Base-by-base conservation (phyloP, 2,888 invertebrate genomes). In the Mythimna albipuncta region DNA sequence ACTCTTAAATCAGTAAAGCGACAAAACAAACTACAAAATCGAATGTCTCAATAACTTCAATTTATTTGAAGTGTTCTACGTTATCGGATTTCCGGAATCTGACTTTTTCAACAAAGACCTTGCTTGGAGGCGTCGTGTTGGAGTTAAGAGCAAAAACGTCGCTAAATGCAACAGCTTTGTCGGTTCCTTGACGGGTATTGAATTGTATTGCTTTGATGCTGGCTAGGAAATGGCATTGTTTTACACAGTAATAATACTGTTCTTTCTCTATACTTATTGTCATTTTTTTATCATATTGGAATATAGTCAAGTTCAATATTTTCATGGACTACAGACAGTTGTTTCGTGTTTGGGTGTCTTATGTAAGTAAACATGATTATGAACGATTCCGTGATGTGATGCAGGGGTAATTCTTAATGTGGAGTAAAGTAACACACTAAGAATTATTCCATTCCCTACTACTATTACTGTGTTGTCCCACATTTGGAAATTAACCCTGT, bases 31-130 rank as follows among this genome's bases (percentile, higher is more conserved):
- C 79, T 78, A 73, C 50, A 58, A 55, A 55, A 80, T 63, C 64
- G 67, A 69, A 82, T 59, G 83, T 79, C 69, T 82, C 79, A 82
- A 82, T 82, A 79, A 82, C 79, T 82, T 74, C 61, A 68, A 82
- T 82, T 74, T 80, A 67, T 79, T 80, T 69, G 61, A 82, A 79
- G 78, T 79, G 78, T 82, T 79, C 57, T 50, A 41, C 61, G 64
- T 79, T 82, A 79, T 79, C 74, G 61, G 78, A 69, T 73, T 73
- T 62, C 58, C 41, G 69, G 59, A 41, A 64, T 61, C 65, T 57
- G 21, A 69, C 59, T 72, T 78, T 72, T 82, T 64, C 38, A 66
- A 70, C 83, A 66, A 82, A 82, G 65, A 77, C 35, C 32, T 77
- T 57, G 55, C 65, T 77, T 41, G 47, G 57, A 52, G 47, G 35